These are phyloP conservation scores for Agonopterix subpropinquella DNA, from an alignment of 2,888 invertebrate species.

Conservation along the genomic window DNA sequence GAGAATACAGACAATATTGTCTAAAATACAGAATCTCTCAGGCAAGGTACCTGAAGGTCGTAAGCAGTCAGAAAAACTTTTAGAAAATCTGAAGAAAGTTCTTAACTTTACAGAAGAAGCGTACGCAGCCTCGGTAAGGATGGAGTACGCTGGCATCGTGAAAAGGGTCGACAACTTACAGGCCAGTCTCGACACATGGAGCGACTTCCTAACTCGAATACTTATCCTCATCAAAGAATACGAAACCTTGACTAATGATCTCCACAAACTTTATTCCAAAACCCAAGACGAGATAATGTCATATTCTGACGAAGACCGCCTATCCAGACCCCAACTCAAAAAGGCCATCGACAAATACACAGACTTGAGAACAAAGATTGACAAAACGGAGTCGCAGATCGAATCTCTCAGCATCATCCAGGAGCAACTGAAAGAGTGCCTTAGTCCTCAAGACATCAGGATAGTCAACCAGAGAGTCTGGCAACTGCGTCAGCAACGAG, in stretches of 20 bases:
- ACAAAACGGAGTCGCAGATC: constrained; percentile 76
- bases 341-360: constrained; percentile 79
- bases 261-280: constrained; percentile 79
- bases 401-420: constrained; percentile 84
- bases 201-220: constrained; percentile 82
- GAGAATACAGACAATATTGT: constrained; percentile 81
- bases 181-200: constrained; percentile 89
- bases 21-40: constrained; percentile 80
- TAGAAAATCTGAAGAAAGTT: constrained; percentile 79
- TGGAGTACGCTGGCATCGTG: constrained; percentile 86
- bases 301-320: constrained; percentile 71
- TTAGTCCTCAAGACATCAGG: constrained; percentile 90
- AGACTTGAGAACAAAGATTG: constrained; percentile 75
- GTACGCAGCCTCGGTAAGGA: constrained; percentile 84
- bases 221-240: constrained; percentile 78
- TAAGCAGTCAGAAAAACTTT: constrained; percentile 77
- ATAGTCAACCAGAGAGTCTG: constrained; percentile 85
- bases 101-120: constrained; percentile 85
- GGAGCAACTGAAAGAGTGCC: constrained; percentile 89
- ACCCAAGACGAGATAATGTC: constrained; percentile 77
- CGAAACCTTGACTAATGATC: constrained; percentile 75
- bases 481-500: constrained; percentile 86
- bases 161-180: constrained; percentile 87
- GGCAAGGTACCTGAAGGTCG: constrained; percentile 82
- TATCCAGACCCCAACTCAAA: constrained; percentile 78